These are phyloP conservation scores for Pachyrhynchus sulphureomaculatus DNA, from an alignment of 1,140 invertebrate genomes.

Conservation along the genomic window DNA sequence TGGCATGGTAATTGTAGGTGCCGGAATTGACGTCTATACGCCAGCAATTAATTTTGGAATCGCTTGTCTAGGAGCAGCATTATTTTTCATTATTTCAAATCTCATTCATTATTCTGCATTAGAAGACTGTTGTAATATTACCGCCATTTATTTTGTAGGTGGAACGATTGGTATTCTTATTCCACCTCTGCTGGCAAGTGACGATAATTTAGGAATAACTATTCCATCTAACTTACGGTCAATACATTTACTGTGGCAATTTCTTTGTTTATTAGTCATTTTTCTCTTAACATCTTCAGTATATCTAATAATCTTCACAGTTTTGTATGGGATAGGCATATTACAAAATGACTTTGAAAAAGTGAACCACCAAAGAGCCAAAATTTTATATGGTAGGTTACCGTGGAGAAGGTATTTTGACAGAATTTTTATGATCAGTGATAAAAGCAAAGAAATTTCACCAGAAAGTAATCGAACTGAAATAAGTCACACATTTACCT, in stretches of 20 bases:
- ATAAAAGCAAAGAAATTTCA: constrained; percentile 13
- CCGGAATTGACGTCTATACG: constrained; percentile 33
- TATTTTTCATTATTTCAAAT: constrained; percentile 28
- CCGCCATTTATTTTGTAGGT: constrained; percentile 37
- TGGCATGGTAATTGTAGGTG: constrained; percentile 32
- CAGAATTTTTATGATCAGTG: constrained; percentile 22
- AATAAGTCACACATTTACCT: constrained; percentile 8
- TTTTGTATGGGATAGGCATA: constrained; percentile 10
- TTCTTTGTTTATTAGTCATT: constrained; percentile 24
- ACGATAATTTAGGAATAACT: constrained; percentile 19
- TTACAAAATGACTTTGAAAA: constrained; percentile 25
- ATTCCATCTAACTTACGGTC: not conserved
- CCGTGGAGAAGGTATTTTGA: constrained; percentile 25
- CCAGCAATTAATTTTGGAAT: constrained; percentile 27
- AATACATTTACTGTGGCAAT: constrained; percentile 31
- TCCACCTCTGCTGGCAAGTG: constrained; percentile 15
- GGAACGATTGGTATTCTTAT: constrained; percentile 23
- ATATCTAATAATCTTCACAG: constrained; percentile 18
- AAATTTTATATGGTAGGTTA: constrained; percentile 22
- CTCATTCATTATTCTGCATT: constrained; percentile 33
- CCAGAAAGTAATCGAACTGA: constrained; percentile 17
- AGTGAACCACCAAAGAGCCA: constrained; percentile 29
- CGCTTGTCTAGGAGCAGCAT: constrained; percentile 21
- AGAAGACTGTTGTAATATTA: constrained; percentile 40
- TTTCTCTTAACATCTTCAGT: constrained; percentile 10